Evolutionary conservation across 2,113 vertebrate species (phyloP).

Genomic region (Halichoeres trimaculatus): DNA sequence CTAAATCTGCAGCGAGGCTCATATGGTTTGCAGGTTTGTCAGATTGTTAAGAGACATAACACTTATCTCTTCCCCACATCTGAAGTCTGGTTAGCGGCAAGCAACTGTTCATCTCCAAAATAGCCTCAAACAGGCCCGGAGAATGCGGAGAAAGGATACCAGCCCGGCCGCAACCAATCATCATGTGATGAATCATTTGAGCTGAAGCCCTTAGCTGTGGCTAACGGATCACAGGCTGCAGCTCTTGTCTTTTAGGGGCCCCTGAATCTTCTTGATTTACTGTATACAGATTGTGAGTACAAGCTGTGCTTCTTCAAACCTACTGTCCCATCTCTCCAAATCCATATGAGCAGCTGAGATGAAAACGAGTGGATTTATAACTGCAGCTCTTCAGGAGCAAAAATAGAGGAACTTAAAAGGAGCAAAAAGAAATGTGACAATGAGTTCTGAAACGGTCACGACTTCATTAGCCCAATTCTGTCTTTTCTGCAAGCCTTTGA

Average conservation of each 20-base stretch:
- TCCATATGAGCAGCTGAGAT: constrained; percentile 26
- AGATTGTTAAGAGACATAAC: constrained; percentile 71
- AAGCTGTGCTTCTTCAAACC: constrained; percentile 39
- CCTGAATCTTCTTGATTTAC: constrained; percentile 64
- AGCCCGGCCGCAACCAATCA: constrained; percentile 75
- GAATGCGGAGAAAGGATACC: constrained; percentile 66
- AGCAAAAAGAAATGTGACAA: constrained; percentile 9
- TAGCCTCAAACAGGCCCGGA: constrained; percentile 64
- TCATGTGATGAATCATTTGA: constrained; percentile 80
- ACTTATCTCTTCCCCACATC: constrained; percentile 78
- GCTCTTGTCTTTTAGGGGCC: constrained; percentile 44
- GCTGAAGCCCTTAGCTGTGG: constrained; percentile 69
- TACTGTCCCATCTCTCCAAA: background rate
- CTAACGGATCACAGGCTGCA: constrained; percentile 69
- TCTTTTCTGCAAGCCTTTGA: constrained; percentile 35
- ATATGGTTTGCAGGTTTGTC: constrained; percentile 78
- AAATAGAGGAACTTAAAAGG: constrained; percentile 8
- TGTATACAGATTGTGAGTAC: constrained; percentile 21
- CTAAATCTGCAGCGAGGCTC: constrained; percentile 46
- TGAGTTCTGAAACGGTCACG: constrained; percentile 18
- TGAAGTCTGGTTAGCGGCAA: constrained; percentile 62
- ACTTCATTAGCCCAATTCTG: constrained; percentile 31
- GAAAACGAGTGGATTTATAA: background rate
- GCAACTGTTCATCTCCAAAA: constrained; percentile 71
- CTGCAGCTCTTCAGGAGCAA: background rate